Conservation (phyloP, 2,888 invertebrate species). For the Drosophila testacea region DNA sequence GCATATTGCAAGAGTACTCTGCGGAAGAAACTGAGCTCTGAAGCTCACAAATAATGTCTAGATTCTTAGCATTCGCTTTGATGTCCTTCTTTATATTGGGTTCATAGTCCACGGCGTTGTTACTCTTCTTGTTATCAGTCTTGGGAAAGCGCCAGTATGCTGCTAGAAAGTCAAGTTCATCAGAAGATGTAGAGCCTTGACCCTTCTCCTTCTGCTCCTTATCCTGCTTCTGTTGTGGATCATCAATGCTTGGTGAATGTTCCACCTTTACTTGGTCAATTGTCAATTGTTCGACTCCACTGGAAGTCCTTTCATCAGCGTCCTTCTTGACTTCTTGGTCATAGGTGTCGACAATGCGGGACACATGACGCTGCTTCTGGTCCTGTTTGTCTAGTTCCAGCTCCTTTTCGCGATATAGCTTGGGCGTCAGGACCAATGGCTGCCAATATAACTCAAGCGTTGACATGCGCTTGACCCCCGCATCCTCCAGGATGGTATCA, state of each 20-base stretch:
- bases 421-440: conserved; percentile 59
- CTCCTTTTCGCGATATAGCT: conserved; percentile 59
- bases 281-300: background rate
- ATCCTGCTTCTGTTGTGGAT: background rate
- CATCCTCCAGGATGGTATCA: conserved; percentile 49
- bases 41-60: background rate
- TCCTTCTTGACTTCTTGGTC: conserved; percentile 32
- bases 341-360: conserved; percentile 37
- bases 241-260: conserved; percentile 5
- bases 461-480: conserved; percentile 57
- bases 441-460: conserved; percentile 60
- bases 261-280: conserved; percentile 4
- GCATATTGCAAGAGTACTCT: background rate
- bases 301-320: background rate
- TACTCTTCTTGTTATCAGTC: background rate
- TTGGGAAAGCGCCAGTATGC: conserved; percentile 41
- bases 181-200: conserved; percentile 28
- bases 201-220: conserved; percentile 26
- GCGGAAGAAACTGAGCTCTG: background rate
- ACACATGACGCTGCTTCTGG: conserved; percentile 32
- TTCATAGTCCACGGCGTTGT: background rate
- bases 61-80: background rate
- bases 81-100: background rate
- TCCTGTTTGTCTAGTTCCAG: conserved; percentile 51
- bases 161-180: conserved; percentile 53